Conservation (phyloP, 2,797 vertebrate species). For the Muraenolepis orangiensis region DNA sequence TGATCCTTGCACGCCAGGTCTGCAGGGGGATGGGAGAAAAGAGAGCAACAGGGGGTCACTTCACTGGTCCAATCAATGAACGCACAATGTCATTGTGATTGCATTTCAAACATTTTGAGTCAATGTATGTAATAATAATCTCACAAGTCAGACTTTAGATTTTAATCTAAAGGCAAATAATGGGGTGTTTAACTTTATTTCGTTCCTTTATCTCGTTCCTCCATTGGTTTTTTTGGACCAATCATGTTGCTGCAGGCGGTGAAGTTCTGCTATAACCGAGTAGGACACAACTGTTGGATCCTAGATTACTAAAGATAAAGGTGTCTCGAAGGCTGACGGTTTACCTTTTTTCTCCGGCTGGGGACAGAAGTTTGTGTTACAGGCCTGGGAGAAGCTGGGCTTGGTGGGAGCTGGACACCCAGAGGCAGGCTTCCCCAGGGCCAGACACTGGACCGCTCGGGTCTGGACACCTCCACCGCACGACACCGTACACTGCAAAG, state of each 20-base stretch:
- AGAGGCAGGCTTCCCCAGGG: constrained; percentile 63
- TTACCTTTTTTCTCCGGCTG: constrained; percentile 71
- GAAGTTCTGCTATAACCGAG: too few relatives aligned
- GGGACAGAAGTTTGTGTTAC: constrained; percentile 85
- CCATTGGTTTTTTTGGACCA: too few relatives aligned
- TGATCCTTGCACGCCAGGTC: constrained; percentile 77
- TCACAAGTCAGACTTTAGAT: not conserved
- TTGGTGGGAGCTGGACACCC: constrained; percentile 73
- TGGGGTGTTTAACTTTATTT: not conserved
- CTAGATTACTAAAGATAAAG: not conserved
- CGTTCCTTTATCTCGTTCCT: too few relatives aligned
- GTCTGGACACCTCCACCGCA: constrained; percentile 86
- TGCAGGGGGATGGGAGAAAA: constrained; percentile 34
- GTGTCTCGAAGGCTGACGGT: not conserved
- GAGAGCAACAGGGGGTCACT: not conserved
- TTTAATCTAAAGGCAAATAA: not conserved
- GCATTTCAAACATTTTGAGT: not conserved
- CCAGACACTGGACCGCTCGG: constrained; percentile 79
- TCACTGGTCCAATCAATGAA: not conserved
- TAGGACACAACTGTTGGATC: too few relatives aligned
- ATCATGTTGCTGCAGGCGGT: too few relatives aligned
- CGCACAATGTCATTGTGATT: not conserved
- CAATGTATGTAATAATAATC: not conserved
- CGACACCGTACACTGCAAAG: constrained; percentile 83
- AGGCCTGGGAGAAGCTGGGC: constrained; percentile 77